phyloP scores from a whole-genome alignment of 2,797 vertebrate species.

The Typhlichthys subterraneus region DNA sequence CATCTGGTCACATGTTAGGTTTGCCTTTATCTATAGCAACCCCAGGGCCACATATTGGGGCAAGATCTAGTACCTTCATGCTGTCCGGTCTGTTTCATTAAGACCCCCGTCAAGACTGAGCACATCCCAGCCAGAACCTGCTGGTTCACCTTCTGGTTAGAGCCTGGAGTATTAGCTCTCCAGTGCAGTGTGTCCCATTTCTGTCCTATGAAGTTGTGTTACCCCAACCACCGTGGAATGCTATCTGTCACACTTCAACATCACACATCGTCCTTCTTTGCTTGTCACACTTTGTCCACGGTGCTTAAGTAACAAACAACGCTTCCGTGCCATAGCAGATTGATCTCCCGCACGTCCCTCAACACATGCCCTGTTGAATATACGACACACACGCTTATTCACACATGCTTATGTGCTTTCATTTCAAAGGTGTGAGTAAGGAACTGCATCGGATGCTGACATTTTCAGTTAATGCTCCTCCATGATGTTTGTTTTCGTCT shows the following conservation, averaged over 20 bases:
- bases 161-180: too few relatives aligned
- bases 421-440: not conserved
- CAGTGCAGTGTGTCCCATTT: too few relatives aligned
- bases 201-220: too few relatives aligned
- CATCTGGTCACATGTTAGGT: too few relatives aligned
- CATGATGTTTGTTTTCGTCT: too few relatives aligned
- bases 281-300: not conserved
- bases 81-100: conserved; percentile 17
- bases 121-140: conserved; percentile 12
- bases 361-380: not conserved
- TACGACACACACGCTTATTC: not conserved
- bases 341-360: too few relatives aligned
- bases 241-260: too few relatives aligned
- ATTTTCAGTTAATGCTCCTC: too few relatives aligned
- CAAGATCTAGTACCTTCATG: conserved; percentile 10
- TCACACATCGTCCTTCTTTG: too few relatives aligned
- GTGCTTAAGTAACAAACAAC: not conserved
- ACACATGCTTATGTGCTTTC: not conserved
- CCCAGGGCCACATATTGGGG: conserved; percentile 5
- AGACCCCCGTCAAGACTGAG: conserved; percentile 13
- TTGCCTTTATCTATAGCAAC: not conserved
- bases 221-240: too few relatives aligned
- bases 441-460: too few relatives aligned
- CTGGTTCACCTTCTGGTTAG: conserved; percentile 2
- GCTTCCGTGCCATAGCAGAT: conserved; percentile 24